A percentile compares a stretch with the other conserved stretches of the same genome.
Conservation (phyloP, 2,113 vertebrate species). For the Lasiurus borealis region DNA sequence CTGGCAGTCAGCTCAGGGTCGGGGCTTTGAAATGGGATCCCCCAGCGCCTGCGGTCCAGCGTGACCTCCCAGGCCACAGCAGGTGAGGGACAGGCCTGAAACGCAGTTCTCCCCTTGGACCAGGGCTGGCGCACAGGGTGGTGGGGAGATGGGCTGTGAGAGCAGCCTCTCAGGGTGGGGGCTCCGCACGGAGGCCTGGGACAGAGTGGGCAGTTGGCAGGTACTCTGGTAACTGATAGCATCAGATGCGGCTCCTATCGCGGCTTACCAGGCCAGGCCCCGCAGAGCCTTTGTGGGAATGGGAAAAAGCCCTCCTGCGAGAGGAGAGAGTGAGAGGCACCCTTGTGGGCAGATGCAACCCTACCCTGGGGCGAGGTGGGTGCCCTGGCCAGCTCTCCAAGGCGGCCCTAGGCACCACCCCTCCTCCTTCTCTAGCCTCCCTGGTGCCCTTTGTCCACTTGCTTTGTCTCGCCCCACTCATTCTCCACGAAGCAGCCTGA, state of each 20-base stretch:
- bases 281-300: background rate
- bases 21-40: slow-evolving; percentile 78
- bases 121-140: background rate
- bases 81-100: background rate
- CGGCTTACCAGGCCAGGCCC: background rate
- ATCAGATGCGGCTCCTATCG: background rate
- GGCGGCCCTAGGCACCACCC: rapidly evolving
- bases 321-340: background rate
- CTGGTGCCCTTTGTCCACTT: background rate
- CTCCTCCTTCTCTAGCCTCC: background rate
- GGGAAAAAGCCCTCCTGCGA: rapidly evolving
- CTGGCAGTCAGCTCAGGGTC: slow-evolving; percentile 47
- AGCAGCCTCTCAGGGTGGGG: background rate
- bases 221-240: background rate
- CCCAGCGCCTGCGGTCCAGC: background rate
- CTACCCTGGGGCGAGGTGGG: background rate
- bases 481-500: background rate
- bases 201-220: background rate
- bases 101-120: background rate
- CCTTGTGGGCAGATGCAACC: background rate
- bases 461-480: background rate
- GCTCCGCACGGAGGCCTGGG: background rate
- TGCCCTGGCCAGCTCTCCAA: background rate
- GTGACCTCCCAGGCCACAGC: background rate
- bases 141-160: background rate